These are phyloP conservation scores for Liolophura sinensis DNA, from an alignment of 1,140 invertebrate genomes.

Conservation along the genomic window DNA sequence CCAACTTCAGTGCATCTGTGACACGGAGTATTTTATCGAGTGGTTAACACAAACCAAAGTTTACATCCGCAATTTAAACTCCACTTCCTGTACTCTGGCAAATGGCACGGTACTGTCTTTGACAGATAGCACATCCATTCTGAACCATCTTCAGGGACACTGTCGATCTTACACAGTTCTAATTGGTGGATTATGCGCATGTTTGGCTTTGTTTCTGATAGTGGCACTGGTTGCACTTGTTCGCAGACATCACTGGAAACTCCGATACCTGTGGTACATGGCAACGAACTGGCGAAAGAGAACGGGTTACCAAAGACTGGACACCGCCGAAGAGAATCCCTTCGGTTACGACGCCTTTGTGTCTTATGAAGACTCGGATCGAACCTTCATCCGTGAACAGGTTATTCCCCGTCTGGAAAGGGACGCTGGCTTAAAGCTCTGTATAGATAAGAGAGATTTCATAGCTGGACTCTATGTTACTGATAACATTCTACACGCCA, in stretches of 20 bases:
- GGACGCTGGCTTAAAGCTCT: constrained; percentile 18
- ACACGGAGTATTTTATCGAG: constrained; percentile 1
- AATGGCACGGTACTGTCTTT: neutral
- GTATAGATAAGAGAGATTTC: constrained; percentile 41
- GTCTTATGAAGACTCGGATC: constrained; percentile 27
- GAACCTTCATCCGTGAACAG: constrained; percentile 17
- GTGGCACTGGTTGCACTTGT: too few relatives aligned
- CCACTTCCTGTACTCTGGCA: neutral
- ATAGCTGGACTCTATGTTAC: constrained; percentile 58
- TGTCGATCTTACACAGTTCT: neutral
- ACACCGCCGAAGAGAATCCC: constrained; percentile 1
- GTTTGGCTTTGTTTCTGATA: too few relatives aligned
- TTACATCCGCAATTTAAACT: neutral
- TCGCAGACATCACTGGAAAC: too few relatives aligned
- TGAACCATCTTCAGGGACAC: neutral
- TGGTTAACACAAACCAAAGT: neutral
- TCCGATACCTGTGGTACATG: constrained; percentile 18
- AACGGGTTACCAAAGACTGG: neutral
- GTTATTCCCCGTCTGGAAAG: constrained; percentile 20
- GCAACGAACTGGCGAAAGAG: constrained; percentile 10
- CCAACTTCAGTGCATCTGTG: constrained; percentile 1
- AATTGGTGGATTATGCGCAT: neutral
- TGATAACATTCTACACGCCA: constrained; percentile 66
- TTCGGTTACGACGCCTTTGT: constrained; percentile 33
- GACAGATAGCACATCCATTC: neutral